These are phyloP conservation scores for Antitype chi DNA, from an alignment of 2,888 invertebrate species.

Conservation along the genomic window DNA sequence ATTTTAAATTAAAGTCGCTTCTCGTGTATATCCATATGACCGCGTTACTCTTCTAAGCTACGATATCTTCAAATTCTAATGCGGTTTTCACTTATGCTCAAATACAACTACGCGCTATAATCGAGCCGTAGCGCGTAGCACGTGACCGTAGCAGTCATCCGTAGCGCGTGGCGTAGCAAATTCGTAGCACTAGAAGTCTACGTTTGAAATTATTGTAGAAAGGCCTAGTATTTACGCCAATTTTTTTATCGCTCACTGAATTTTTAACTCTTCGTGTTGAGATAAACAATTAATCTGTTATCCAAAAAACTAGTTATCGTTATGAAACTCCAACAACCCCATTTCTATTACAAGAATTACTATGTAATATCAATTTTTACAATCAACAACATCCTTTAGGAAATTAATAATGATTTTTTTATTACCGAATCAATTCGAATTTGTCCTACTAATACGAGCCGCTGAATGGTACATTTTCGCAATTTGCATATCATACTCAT, in stretches of 20 bases:
- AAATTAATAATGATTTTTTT: constrained; percentile 22
- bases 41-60: neutral
- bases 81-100: neutral
- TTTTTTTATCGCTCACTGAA: too few relatives aligned
- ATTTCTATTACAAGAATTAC: neutral
- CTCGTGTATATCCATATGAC: neutral
- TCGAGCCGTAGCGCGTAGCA: constrained; percentile 25
- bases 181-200: constrained; percentile 7
- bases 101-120: too few relatives aligned
- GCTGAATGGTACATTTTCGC: constrained; percentile 67
- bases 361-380: neutral
- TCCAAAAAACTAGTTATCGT: neutral
- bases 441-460: constrained; percentile 57
- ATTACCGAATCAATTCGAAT: constrained; percentile 48
- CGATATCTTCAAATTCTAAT: neutral
- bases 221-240: too few relatives aligned
- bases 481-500: constrained; percentile 83
- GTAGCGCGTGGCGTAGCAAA: constrained; percentile 27
- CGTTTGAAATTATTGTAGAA: neutral
- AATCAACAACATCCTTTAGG: neutral
- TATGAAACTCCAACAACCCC: neutral
- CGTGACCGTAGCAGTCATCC: constrained; percentile 7
- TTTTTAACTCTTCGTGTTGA: too few relatives aligned
- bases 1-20: neutral
- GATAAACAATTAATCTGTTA: neutral